Base-by-base conservation (phyloP, 2,888 invertebrate species). In the Volucella inflata region DNA sequence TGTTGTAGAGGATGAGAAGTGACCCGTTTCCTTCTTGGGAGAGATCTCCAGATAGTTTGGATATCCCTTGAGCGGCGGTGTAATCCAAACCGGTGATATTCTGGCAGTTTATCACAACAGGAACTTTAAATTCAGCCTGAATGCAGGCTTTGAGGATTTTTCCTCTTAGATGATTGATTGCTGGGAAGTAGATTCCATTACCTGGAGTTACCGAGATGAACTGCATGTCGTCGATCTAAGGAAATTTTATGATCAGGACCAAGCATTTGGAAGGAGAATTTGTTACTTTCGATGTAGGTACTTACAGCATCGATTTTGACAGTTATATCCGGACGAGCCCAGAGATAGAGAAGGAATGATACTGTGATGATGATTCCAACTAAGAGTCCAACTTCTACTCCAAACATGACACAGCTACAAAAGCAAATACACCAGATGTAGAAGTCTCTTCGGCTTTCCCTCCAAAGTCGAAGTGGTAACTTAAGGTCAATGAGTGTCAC, bases 301-400 rank as follows among this genome's bases (percentile, higher is more conserved):
- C 82, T 74, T 64, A 92, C 90, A 81, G 90, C 88, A 77, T 90
- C 89, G 44, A 92, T 90, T 87, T 90, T 90, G n/a, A 91, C 90
- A 9, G 82, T 72, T 4, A 91, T 89, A 53, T 90, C 91, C 16
- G 97, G 96, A 75, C 95, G 93, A 36, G 96, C 94, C 93, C 96
- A 94, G 8, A 94, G 91, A 88, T 94, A 95, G 62, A 97, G 92
- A 78, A 97, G 92, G 89, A 94, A 93, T 10, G 94, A 90, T 30
- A 95, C 93, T 88, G 95, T 95, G 44, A 95, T 92, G 59, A 94
- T 89, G 77, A 95, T 94, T 85, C 97, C 97, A 30, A 94, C 93
- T 48, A 96, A 92, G 87, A 98, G 94, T 51, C 97, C 98, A 88
- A 95, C 94, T 93, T 97, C 97, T 53, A 97, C 96, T 36, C 96